A percentile compares a stretch with the other conserved stretches of the same genome.
phyloP scores from a whole-genome alignment of 2,113 vertebrate genomes.

The Vombatus ursinus region DNA sequence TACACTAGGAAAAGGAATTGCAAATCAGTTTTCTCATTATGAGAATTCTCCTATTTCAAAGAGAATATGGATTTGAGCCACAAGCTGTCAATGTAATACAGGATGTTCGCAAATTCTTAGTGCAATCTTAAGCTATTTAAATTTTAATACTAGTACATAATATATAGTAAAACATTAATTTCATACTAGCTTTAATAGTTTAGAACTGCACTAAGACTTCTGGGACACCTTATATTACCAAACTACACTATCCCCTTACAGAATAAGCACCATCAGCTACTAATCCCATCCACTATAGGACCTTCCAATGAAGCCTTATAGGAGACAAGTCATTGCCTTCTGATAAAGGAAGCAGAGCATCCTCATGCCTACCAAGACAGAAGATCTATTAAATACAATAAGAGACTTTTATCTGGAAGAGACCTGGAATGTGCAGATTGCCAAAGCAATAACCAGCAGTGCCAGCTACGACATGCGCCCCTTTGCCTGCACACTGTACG shows the following conservation, averaged over 20 bases:
- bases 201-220: too few species aligned
- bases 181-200: neutral
- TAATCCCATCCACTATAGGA: neutral
- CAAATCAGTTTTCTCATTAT: neutral
- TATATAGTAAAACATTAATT: neutral
- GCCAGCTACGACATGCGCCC: conserved; percentile 93
- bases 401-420: neutral
- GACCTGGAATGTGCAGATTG: conserved; percentile 92
- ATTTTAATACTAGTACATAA: neutral
- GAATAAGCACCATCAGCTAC: neutral
- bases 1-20: neutral
- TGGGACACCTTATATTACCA: too few species aligned
- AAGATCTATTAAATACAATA: neutral
- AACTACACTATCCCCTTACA: neutral
- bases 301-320: neutral
- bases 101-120: neutral
- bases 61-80: neutral
- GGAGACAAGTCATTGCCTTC: neutral
- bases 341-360: neutral
- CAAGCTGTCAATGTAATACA: neutral
- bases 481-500: conserved; percentile 91
- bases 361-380: neutral
- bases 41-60: neutral
- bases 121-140: neutral
- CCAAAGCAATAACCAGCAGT: conserved; percentile 96